A percentile compares a stretch with the other conserved stretches of the same genome.
These are phyloP conservation scores for Amorpha juglandis DNA, from an alignment of 2,888 invertebrate species.

Conservation along the genomic window DNA sequence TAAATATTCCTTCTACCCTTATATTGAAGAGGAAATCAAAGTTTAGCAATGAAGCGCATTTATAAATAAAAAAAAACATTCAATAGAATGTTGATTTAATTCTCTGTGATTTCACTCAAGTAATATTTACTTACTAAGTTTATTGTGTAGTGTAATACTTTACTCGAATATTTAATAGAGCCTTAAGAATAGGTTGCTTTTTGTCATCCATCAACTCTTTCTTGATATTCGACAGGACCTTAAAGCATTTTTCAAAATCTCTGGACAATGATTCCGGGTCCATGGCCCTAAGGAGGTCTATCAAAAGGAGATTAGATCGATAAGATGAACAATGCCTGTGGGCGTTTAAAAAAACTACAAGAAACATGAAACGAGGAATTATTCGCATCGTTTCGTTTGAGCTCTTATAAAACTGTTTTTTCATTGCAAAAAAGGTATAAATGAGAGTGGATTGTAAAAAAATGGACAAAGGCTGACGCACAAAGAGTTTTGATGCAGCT, in stretches of 20 bases:
- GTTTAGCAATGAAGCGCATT: too few species aligned
- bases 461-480: constrained; percentile 76
- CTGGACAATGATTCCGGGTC: constrained; percentile 75
- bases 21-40: too few species aligned
- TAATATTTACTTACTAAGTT: background rate
- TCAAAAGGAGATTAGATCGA: constrained; percentile 82
- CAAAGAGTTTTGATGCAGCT: constrained; percentile 68
- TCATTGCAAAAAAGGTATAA: constrained; percentile 76
- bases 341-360: constrained; percentile 73
- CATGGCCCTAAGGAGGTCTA: constrained; percentile 75
- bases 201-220: constrained; percentile 73
- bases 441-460: constrained; percentile 73
- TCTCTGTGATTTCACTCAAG: too few species aligned
- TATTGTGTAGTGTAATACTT: constrained; percentile 1
- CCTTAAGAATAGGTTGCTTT: constrained; percentile 29
- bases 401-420: constrained; percentile 79
- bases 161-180: constrained; percentile 9
- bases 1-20: too few species aligned
- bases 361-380: constrained; percentile 83
- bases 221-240: constrained; percentile 46
- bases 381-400: constrained; percentile 83
- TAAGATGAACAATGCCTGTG: constrained; percentile 74
- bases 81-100: too few species aligned
- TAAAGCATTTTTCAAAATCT: constrained; percentile 55
- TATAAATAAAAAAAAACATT: too few species aligned